Evolutionary conservation across 2,888 invertebrate genomes (phyloP), one percentile per base, ranked within the genome.

Genomic region (Folsomia manolachei): DNA sequence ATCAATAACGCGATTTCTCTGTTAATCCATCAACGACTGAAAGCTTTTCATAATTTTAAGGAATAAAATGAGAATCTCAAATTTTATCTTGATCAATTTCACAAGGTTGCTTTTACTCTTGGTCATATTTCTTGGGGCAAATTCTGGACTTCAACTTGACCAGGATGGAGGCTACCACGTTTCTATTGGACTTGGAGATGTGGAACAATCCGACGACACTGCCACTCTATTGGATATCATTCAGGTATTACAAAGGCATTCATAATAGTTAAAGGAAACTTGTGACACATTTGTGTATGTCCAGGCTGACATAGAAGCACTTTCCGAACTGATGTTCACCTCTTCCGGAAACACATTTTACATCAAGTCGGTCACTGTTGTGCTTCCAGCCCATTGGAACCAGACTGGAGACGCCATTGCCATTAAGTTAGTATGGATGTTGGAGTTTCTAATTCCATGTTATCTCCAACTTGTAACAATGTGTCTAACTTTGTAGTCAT

Each of bases 351-450:
- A 19, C 1, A 63, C 39, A 21, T 70, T 70, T 63, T 63, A 52
- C 18, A 7, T 70, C 14, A 70, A 70, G 26, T 39, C 63, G 52
- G 70, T 70, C 1, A 63, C 39, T 14, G 63, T 70, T 14, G n/a
- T 70, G 2, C 19, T 62, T 18, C 27, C 25, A 52, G 25, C 70
- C 7, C 51, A 51, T 51, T 51, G 27, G 21, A 18, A 26, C 21
- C 24, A 25, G 1, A 26, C 19, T 25, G 53, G 1, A 23, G 52
- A 26, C 52, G 39, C n/a, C n/a, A n/a, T n/a, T n/a, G n/a, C n/a
- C n/a, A n/a, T n/a, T n/a, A n/a, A n/a, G n/a, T n/a, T n/a, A n/a
- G 61, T 23, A 27, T 27, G 21, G 24, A 14, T 63, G n/a, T n/a
- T n/a, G n/a, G n/a, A n/a, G n/a, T n/a, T n/a, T n/a, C n/a, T n/a